Evolutionary conservation across 2,113 vertebrate species (phyloP).

Genomic region (Oostethus manadensis): DNA sequence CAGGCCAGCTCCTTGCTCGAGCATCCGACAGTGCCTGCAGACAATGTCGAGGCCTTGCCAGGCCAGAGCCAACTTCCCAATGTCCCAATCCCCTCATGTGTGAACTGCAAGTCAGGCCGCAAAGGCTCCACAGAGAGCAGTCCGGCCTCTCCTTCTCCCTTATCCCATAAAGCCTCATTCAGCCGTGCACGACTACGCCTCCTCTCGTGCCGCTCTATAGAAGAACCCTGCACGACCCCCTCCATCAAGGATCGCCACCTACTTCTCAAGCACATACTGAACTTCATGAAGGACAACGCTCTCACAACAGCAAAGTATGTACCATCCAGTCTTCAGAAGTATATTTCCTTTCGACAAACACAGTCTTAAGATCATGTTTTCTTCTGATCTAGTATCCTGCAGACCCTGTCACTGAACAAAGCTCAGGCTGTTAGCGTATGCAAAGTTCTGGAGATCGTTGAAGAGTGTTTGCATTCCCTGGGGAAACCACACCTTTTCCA

Average conservation of each 20-base stretch:
- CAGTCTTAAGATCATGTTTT: background rate
- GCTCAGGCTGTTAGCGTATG: slow-evolving; percentile 83
- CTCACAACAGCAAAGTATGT: slow-evolving; percentile 83
- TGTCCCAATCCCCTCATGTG: slow-evolving; percentile 32
- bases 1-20: slow-evolving; percentile 60
- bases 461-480: slow-evolving; percentile 78
- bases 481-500: slow-evolving; percentile 91
- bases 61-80: slow-evolving; percentile 20
- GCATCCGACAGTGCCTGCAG: slow-evolving; percentile 18
- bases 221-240: slow-evolving; percentile 76
- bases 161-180: slow-evolving; percentile 78
- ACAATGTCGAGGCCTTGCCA: slow-evolving; percentile 12
- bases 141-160: slow-evolving; percentile 77
- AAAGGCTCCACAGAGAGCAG: slow-evolving; percentile 70
- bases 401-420: slow-evolving; percentile 85
- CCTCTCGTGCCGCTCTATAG: slow-evolving; percentile 89
- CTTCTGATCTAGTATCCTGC: slow-evolving; percentile 75
- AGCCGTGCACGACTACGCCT: slow-evolving; percentile 84
- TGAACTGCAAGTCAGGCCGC: slow-evolving; percentile 32
- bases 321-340: background rate
- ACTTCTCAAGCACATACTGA: slow-evolving; percentile 80
- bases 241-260: slow-evolving; percentile 87
- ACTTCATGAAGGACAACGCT: slow-evolving; percentile 87
- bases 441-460: slow-evolving; percentile 81
- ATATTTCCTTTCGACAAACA: background rate